Conservation (phyloP, 2,888 invertebrate species). For the Cloeon dipterum region DNA sequence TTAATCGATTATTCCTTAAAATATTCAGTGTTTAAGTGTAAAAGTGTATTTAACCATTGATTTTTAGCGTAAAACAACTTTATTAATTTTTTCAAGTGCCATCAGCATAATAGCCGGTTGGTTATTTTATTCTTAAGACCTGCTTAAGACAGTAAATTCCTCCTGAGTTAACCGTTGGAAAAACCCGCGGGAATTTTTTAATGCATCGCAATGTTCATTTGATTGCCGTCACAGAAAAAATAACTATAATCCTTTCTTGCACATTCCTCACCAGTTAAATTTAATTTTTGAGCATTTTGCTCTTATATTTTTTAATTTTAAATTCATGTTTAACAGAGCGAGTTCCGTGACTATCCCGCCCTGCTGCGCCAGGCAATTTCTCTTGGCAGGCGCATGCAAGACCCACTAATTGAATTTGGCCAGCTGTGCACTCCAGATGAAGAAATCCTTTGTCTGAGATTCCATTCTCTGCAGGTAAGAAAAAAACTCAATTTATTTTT, state of each 20-base stretch:
- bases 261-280: neutral
- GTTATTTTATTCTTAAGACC: too few relatives aligned
- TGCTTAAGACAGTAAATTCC: too few relatives aligned
- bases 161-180: too few relatives aligned
- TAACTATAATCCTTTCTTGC: neutral
- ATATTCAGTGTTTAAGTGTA: too few relatives aligned
- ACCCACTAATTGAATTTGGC: constrained; percentile 88
- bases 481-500: neutral
- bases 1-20: too few relatives aligned
- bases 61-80: too few relatives aligned
- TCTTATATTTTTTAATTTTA: constrained; percentile 4
- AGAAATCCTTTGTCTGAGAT: constrained; percentile 83
- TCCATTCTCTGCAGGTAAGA: constrained; percentile 49
- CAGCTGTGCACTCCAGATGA: constrained; percentile 91
- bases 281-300: neutral
- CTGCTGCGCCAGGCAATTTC: constrained; percentile 82
- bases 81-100: too few relatives aligned
- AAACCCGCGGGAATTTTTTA: too few relatives aligned
- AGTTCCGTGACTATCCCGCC: constrained; percentile 84
- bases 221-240: too few relatives aligned
- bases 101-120: too few relatives aligned
- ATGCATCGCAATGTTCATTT: too few relatives aligned
- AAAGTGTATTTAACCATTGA: too few relatives aligned
- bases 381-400: constrained; percentile 75
- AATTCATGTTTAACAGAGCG: constrained; percentile 24